Base-by-base conservation (phyloP, 2,888 invertebrate genomes). In the Eupithecia dodoneata region DNA sequence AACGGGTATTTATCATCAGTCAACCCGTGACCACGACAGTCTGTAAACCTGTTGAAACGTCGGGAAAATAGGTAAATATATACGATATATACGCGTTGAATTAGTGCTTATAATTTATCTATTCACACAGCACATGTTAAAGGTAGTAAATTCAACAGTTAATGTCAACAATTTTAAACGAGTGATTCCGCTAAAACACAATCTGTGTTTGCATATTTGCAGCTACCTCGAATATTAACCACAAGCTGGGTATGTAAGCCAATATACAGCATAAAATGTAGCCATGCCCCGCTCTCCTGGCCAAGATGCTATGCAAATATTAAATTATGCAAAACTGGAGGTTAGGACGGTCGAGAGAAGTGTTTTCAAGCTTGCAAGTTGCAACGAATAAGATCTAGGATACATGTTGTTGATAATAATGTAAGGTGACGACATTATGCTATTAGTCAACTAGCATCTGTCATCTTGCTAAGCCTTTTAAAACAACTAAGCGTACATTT, bases 231-330 rank as follows among this genome's bases (percentile, higher is more conserved):
- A 63, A 63, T 63, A 63, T 15, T 15, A 42, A 45, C 69, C 45
- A 44, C 69, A 45, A 66, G 69, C 69, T 69, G 45, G 44, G 45
- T 12, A 42, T 41, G 67, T 67, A 45, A n/a, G 42, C 45, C 45
- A 69, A 69, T 69, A 69, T n/a, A 9, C 44, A 2, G 67, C n/a
- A 44, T 67, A 42, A 69, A 69, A 45, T 69, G 7, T 69, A 45
- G 44, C 45, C 9, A 4, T n/a, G 42, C 45, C n/a, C 66, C 55
- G 55, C 55, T 42, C 15, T 42, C 42, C 12, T 18, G 41, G 6
- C 66, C 42, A 42, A 66, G n/a, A 15, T 12, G 67, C 42, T n/a
- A 45, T 3, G 69, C 69, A 69, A 69, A 69, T 69, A 69, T 69
- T 69, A n/a, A 69, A 45, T 69, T 69, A 69, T 45, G 45, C 44